phyloP scores from a whole-genome alignment of 37 sponge, comb jelly and placozoan genomes.

The Oopsacas minuta region DNA sequence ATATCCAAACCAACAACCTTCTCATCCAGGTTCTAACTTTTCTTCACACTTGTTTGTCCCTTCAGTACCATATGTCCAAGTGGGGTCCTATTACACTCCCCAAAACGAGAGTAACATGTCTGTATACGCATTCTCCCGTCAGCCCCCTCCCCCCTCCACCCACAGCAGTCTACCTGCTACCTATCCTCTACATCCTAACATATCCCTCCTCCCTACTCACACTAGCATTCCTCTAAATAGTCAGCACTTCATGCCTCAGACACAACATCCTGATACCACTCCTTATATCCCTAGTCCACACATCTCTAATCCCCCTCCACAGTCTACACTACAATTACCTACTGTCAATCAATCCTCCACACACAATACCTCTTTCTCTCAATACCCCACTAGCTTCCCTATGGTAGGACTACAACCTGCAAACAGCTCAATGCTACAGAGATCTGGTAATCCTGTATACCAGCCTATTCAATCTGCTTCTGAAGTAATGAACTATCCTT shows the following conservation, averaged over 20 bases:
- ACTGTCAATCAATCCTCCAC: background rate
- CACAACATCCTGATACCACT: background rate
- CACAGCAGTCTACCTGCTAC: slow-evolving; percentile 4
- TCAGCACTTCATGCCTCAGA: background rate
- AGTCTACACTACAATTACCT: background rate
- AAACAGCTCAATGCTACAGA: background rate
- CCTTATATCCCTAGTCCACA: background rate
- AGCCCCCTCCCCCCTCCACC: background rate
- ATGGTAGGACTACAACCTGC: background rate
- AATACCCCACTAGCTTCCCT: background rate
- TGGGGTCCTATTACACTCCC: background rate
- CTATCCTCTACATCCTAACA: background rate
- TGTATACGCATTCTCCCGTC: background rate
- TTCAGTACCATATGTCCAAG: background rate
- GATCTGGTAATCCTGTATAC: background rate
- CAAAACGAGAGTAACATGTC: background rate
- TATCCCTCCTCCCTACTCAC: background rate
- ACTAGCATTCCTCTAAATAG: background rate
- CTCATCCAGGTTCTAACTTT: background rate
- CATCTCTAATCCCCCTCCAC: background rate
- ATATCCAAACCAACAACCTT: background rate
- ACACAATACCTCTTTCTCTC: background rate
- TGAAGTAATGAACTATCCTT: background rate
- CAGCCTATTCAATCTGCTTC: background rate
- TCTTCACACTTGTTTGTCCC: background rate